Evolutionary conservation across 2,113 vertebrate species (phyloP), one percentile per base, ranked within the genome.

Genomic region (Leptobrachium ailaonicum): DNA sequence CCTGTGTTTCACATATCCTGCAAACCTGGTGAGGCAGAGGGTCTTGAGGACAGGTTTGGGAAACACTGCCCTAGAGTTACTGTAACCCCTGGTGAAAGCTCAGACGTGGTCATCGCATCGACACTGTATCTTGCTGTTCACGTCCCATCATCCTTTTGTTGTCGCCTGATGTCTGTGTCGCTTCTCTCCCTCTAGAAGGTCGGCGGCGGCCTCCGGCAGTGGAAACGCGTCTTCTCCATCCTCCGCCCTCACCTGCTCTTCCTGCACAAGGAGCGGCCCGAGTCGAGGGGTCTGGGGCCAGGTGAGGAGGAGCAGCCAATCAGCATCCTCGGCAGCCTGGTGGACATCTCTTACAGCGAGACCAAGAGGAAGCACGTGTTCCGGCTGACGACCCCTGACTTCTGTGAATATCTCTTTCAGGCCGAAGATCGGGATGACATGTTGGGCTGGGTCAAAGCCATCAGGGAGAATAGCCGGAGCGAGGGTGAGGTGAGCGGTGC

Each of bases 321-420:
- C 94, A 96, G 92, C 94, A 94, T 98, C 94, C 92, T 93, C 83
- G 96, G 95, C 88, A 97, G 97, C 94, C 92, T 98, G 91, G 95
- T 97, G 93, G 97, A 99, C 94, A 98, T 98, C 79, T 98, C 97
- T 41, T 98, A 99, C 94, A 97, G 97, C 86, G 96, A 98, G 89
- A 99, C 97, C 88, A 98, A 97, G 85, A 95, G 95, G 79, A 98
- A 97, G 88, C 95, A 99, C 85, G 96, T 96, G 73, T 96, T 99
- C 90, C 92, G 96, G 9, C 94, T 98, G 87, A 98, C 95, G 91
- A 99, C 97, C 68, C 95, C 98, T 94, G 97, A 99, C 95, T 99
- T 97, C 94, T 98, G 96, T 89, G 97, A 99, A 95, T 98, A 98
- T 93, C 95, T 99, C 92, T 95, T 99, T 91, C 97, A 99, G 94